phyloP scores from a whole-genome alignment of 2,797 vertebrate genomes.

The Spinus olivaceus region DNA sequence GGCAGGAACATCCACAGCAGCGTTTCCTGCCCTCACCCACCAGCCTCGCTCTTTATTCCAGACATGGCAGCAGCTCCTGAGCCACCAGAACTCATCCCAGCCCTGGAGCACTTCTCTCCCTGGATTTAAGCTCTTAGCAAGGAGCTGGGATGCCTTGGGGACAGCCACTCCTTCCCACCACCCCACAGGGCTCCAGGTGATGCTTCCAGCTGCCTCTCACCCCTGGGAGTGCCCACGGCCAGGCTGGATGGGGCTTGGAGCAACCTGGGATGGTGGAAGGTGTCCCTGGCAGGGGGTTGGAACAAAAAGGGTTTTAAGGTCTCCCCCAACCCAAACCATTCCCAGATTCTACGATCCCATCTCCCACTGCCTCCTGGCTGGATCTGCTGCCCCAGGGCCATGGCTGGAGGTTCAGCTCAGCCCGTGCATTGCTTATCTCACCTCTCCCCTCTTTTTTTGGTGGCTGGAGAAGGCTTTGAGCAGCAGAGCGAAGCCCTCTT shows the following conservation, averaged over 20 bases:
- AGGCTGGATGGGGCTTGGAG: background rate
- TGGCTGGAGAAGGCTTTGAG: no score
- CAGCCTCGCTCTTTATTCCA: background rate
- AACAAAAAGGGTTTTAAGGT: accelerated
- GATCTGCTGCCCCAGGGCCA: background rate
- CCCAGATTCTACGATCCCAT: background rate
- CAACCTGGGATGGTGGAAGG: background rate
- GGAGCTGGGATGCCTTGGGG: background rate
- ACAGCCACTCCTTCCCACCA: background rate
- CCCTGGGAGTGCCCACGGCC: background rate
- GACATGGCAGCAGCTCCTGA: accelerated
- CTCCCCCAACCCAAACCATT: background rate
- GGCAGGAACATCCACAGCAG: background rate
- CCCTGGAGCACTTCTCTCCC: background rate
- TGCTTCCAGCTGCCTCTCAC: background rate
- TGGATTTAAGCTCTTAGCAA: background rate
- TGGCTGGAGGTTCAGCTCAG: no score
- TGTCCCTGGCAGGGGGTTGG: background rate
- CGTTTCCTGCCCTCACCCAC: background rate
- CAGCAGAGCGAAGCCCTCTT: no score
- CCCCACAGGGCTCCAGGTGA: background rate
- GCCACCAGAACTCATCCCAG: background rate
- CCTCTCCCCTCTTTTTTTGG: no score
- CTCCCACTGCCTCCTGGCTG: background rate
- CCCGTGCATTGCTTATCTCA: no score